Evolutionary conservation across 92 coral and sea anemone species (phyloP), one percentile per base, ranked within the genome.

Genomic region (Epizoanthus ramosus): DNA sequence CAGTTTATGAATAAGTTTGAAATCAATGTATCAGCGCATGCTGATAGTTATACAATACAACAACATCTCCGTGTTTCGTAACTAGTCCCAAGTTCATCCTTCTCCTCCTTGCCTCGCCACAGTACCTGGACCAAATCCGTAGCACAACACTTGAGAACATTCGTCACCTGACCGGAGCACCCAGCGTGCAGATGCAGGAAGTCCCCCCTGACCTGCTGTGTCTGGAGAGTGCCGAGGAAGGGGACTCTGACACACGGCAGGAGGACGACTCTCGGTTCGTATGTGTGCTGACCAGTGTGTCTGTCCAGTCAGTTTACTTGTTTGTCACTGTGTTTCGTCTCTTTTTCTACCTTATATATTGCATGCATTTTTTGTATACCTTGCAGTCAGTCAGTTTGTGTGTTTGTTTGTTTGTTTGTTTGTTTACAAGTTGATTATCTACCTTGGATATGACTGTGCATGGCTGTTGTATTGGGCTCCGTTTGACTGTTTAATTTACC

Each of bases 111-210:
- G 25, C 37, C 16, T 31, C 17, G 15, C 35, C 15, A 1, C 85
- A 96, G 99, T 96, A 96, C 83, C 75, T 96, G 52, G 99, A 96
- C 52, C 94, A 94, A 74, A 96, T 96, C 54, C 91, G 93, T n/a
- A 92, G 89, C n/a, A 96, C 98, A 57, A 94, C 93, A 28, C 88
- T 92, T 33, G 99, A 96, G 67, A 96, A 96, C 79, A 79, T 96
- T 66, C 90, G 89, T 45, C 84, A 88, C 90, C 84, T 96, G 21
- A 88, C 90, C 24, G 96, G 96, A 16, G 99, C 99, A 5, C 99
- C 99, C 52, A 91, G 99, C 84, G 98, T 96, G 19, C 99, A 96
- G 73, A 96, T 96, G 99, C 99, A 96, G 37, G 93, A 91, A 71
- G 98, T 96, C 19, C 99, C 99, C 83, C 98, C 97, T 75, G 99